Percentiles rank a stretch among this genome's conserved stretches.
phyloP scores from a whole-genome alignment of 1,140 invertebrate species.

The Calosoma granatense region DNA sequence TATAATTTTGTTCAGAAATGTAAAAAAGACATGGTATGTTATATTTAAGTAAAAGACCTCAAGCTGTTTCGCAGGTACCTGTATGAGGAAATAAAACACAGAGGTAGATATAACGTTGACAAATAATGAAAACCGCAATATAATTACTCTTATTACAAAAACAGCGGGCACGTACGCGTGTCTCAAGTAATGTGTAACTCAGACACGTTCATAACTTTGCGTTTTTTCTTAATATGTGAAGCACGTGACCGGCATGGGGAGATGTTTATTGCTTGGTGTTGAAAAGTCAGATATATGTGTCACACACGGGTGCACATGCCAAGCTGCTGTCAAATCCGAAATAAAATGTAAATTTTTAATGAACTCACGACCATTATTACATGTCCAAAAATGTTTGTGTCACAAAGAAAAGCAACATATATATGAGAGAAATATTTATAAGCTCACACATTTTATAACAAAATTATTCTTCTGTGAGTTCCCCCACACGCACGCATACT shows the following conservation, averaged over 20 bases:
- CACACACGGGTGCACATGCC: background rate
- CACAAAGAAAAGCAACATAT: no score
- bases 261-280: background rate
- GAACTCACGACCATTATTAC: background rate
- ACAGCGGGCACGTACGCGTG: background rate
- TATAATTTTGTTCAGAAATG: no score
- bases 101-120: no score
- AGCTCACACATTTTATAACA: no score
- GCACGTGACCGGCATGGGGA: background rate
- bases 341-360: slow-evolving; percentile 1
- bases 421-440: no score
- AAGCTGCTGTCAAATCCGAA: background rate
- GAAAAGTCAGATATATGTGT: background rate
- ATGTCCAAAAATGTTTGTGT: background rate
- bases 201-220: background rate
- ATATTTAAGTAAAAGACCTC: no score
- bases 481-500: no score
- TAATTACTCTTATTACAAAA: background rate
- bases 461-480: no score
- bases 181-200: background rate
- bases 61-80: no score
- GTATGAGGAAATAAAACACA: no score
- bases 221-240: slow-evolving; percentile 6
- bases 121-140: background rate
- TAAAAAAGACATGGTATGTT: no score